Base-by-base conservation (phyloP, 1,140 invertebrate species). In the Bombus cullumanus region DNA sequence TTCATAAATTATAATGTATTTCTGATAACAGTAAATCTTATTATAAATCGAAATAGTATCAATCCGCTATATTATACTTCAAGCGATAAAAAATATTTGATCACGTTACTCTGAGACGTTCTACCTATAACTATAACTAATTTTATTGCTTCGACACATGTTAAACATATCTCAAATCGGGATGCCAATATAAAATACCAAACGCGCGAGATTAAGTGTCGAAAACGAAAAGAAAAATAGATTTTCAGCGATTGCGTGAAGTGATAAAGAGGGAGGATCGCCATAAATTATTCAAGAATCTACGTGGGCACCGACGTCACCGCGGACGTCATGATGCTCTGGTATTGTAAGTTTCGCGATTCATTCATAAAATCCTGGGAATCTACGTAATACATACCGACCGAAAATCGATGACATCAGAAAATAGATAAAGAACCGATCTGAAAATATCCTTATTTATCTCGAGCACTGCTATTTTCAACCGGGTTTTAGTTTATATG, bases 301-400 rank as follows among this genome's bases (percentile, higher is more conserved):
- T 84, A 80, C 83, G 83, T 69, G 53, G 43, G 43, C 37, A 62
- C 31, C 76, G 25, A 80, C 83, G 83, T 84, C 83, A 84, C 31
- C 18, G 53, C 34, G 39, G 25, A 84, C 83, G 83, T 84, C 75
- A 84, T 53, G 8, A 41, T 57, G 53, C 25, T 47, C 31, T n/a
- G 76, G 53, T 66, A 78, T 79, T 71, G 39, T 72, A 37, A 62
- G 76, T 34, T 34, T 31, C 53, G 53, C 68, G 76, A 72, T 80
- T 78, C 83, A 84, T 84, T 84, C 83, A 84, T 72, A 76, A 84
- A 84, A 71, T 71, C 76, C 64, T 80, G 62, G 68, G 79, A 72
- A 84, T 80, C 68, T 41, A 80, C 83, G 66, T 31, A 72, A 71
- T 78, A 79, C n/a, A 53, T 53, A 53, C 15, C 64, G 28, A 22